Percentiles rank a stretch among this genome's conserved stretches.
Evolutionary conservation across 2,797 vertebrate species (phyloP).

Genomic region (Myiothlypis chrysogaster): DNA sequence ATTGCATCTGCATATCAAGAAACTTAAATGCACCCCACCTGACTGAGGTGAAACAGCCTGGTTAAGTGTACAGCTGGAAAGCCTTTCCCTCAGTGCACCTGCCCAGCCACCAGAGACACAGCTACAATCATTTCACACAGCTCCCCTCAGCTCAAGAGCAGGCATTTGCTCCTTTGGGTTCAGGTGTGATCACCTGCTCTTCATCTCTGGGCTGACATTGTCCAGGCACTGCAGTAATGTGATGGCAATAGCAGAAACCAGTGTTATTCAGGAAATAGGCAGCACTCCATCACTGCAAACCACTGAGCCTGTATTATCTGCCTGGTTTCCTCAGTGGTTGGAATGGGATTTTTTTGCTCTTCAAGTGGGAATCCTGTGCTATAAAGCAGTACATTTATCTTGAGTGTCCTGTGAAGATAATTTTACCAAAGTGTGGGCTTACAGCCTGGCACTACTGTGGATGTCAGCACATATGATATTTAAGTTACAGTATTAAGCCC

Average conservation of each 20-base stretch:
- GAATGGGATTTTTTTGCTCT: neutral
- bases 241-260: neutral
- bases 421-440: neutral
- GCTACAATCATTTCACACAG: accelerated
- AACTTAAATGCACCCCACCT: neutral
- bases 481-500: neutral
- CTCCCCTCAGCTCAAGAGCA: neutral
- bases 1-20: neutral
- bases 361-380: neutral
- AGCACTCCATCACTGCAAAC: neutral
- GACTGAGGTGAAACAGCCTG: neutral
- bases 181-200: neutral
- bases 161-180: neutral
- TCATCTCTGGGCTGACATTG: neutral
- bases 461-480: neutral
- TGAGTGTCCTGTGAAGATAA: neutral
- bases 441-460: neutral
- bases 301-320: neutral
- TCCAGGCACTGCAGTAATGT: neutral
- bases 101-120: accelerated
- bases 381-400: neutral
- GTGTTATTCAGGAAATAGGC: neutral
- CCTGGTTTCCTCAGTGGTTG: neutral
- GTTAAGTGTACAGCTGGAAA: neutral
- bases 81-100: neutral